Evolutionary conservation across 2,113 vertebrate species (phyloP).

Genomic region (Triplophysa dalaica): DNA sequence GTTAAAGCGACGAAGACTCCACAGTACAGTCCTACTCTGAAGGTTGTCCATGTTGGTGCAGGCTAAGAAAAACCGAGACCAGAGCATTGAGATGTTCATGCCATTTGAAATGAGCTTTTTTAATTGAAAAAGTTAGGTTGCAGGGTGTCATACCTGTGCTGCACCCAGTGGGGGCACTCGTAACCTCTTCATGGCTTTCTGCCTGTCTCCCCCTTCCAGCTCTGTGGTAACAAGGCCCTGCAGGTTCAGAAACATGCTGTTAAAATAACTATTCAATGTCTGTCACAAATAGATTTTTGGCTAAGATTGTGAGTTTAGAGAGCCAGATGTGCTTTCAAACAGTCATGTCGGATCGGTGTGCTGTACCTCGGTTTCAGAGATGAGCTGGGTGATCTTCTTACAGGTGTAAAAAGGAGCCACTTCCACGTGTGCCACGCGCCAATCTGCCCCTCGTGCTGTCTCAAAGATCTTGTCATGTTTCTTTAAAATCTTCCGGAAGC

Average conservation of each 20-base stretch:
- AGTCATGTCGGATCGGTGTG: no score
- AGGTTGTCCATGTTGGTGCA: constrained; percentile 97
- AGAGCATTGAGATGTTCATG: not conserved
- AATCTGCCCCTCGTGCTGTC: constrained; percentile 91
- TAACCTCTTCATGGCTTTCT: constrained; percentile 97
- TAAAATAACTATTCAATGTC: not conserved
- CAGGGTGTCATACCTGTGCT: constrained; percentile 82
- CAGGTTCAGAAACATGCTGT: not conserved
- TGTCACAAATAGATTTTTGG: not conserved
- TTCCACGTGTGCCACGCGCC: constrained; percentile 95
- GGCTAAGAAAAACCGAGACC: constrained; percentile 73
- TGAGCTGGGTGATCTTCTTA: constrained; percentile 99
- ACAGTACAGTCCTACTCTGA: constrained; percentile 94
- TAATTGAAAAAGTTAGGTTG: not conserved
- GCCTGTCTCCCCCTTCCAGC: constrained; percentile 93
- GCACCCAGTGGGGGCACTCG: constrained; percentile 96
- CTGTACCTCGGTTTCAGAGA: constrained; percentile 95
- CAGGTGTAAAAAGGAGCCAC: constrained; percentile 98
- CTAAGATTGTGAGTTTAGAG: not conserved
- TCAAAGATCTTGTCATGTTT: constrained; percentile 99
- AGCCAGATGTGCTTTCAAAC: no score
- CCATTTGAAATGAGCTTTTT: not conserved
- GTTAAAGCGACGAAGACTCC: constrained; percentile 91
- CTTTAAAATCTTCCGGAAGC: constrained; percentile 98
- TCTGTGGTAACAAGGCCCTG: constrained; percentile 94